Conservation (phyloP, 2,113 vertebrate genomes). For the Propithecus coquereli region DNA sequence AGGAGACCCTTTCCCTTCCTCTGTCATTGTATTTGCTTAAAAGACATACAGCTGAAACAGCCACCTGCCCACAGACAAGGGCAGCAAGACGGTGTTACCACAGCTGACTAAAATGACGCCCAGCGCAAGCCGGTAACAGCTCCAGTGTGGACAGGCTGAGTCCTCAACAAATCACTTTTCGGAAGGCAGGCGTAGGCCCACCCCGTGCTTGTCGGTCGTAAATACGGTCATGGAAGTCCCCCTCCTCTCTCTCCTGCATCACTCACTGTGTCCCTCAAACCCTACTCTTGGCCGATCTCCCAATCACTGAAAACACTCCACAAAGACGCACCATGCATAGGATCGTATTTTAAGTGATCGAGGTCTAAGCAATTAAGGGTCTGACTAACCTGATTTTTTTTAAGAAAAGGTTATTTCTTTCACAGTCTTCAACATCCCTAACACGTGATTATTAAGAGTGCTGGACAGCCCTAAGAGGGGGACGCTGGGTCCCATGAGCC, state of each 20-base stretch:
- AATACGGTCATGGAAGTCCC: background rate
- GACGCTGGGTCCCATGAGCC: background rate
- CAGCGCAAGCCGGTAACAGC: background rate
- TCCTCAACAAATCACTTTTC: background rate
- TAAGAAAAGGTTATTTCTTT: background rate
- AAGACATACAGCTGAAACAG: background rate
- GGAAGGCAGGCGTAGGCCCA: background rate
- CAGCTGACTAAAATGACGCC: background rate
- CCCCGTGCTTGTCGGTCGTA: background rate
- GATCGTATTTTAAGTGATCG: background rate
- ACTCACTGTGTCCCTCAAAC: background rate
- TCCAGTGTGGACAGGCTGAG: background rate
- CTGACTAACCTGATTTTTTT: background rate
- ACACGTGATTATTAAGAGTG: background rate
- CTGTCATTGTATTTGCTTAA: background rate
- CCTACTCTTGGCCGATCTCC: background rate
- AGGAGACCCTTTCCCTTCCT: background rate
- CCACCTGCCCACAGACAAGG: background rate
- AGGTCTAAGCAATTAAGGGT: background rate
- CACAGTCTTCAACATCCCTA: background rate
- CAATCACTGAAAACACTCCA: background rate
- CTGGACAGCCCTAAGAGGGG: background rate
- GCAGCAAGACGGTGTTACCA: background rate
- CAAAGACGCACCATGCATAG: rapidly evolving
- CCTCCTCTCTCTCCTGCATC: background rate